Evolutionary conservation across 1,140 invertebrate species (phyloP), one percentile per base, ranked within the genome.

Genomic region (Brachystomella parvula): DNA sequence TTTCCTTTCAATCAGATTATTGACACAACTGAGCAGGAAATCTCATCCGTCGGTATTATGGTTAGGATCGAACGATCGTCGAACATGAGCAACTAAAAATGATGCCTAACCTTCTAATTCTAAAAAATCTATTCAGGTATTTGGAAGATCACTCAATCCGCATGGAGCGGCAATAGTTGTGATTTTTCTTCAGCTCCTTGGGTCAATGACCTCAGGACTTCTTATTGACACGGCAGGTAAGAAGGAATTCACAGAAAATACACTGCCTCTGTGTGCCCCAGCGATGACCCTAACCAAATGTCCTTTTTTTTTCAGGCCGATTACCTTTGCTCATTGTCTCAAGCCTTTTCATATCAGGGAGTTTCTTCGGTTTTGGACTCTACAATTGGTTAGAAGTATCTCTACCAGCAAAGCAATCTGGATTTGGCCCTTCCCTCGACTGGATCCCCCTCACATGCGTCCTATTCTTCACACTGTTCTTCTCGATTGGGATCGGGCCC

Each of bases 401-500:
- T 2, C 57, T 73, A n/a, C 72, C 72, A 17, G 65, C 67, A 17
- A 65, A 62, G 2, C 64, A 71, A 33, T 67, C 69, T 1, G 69
- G 68, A n/a, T 72, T 69, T 32, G 67, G 68, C 3, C 70, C 74
- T 3, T 69, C 73, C 28, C 80, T 86, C 71, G 87, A 90, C 75
- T 90, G 88, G 88, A 88, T 90, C 69, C 88, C 88, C 12, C 75
- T 90, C 39, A 80, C 88, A n/a, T 90, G 88, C 77, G 88, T 89
- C 12, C 78, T 90, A 56, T 84, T 89, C 47, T 89, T 90, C 76
- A 89, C 88, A 1, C 85, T 89, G 2, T 88, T 89, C 24, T 92
- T 93, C 77, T 88, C 89, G 0, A 79, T 94, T 66, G 92, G 92
- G 31, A 92, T 92, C 75, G 90, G 89, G 76, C 91, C 92, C 47